Evolutionary conservation across 2,113 vertebrate species (phyloP), one percentile per base, ranked within the genome.

Genomic region (Trogon melanurus): DNA sequence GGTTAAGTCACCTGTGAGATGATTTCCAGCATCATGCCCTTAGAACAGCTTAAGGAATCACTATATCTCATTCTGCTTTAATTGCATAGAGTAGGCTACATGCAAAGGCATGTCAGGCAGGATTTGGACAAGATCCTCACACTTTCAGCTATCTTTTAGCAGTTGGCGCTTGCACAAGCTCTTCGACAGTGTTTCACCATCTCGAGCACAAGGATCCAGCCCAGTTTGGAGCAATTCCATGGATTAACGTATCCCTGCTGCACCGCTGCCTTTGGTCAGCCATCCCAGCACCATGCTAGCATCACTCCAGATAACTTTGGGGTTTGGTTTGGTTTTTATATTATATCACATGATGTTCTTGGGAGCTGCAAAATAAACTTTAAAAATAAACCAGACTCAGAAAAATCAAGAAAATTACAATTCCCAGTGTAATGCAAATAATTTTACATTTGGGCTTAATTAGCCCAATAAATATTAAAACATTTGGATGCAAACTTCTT

Each of bases 11-110:
- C 25, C 19, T 58, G 23, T 5, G 47, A 48, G 69, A 51, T 8
- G 5, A 16, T 57, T 38, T 45, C 44, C 26, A 45, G 53, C 0
- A 0, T 12, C 41, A 7, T 11, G 8, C 6, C 26, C 69, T 47
- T n/a, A 25, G 58, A 50, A 45, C 48, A 44, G 5, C 67, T 22
- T 26, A 7, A 6, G n/a, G 27, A 56, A 70, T 47, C 15, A 13
- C 27, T 44, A 0, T 20, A 30, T 29, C 38, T 16, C 30, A 9
- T 54, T 32, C 51, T 22, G 8, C 9, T 48, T 44, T n/a, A 60
- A 21, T 27, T 41, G 23, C 47, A 5, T 2, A 32, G 36, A 71
- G 48, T 9, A 38, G 16, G 13, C 13, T 27, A 26, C 15, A 2
- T 19, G 45, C 45, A n/a, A 45, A 76, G 30, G 47, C 11, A 14